phyloP scores from a whole-genome alignment of 2,113 vertebrate species.

The Cygnus atratus region DNA sequence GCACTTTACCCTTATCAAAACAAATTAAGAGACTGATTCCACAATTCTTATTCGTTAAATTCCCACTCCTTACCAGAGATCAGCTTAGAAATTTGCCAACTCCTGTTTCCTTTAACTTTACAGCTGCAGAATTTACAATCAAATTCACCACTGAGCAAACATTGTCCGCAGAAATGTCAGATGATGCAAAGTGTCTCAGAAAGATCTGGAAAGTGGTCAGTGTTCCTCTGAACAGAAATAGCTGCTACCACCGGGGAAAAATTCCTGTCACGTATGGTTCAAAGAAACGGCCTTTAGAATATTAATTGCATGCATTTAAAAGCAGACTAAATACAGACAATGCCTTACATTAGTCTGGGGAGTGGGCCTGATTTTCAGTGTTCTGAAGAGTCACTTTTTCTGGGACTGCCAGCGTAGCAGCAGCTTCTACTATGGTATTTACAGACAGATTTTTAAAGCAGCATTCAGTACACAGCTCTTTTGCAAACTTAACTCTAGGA shows the following conservation, averaged over 20 bases:
- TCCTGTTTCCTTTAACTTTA: background rate
- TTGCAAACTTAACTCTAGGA: background rate
- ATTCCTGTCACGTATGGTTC: background rate
- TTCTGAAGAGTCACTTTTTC: background rate
- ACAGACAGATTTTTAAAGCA: background rate
- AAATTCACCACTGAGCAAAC: background rate
- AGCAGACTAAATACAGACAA: background rate
- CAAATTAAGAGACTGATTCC: background rate
- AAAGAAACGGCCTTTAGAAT: background rate
- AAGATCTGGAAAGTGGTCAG: background rate
- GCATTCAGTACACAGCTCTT: background rate
- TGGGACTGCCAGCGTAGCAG: background rate
- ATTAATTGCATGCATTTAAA: background rate
- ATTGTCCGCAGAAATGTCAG: conserved; percentile 21
- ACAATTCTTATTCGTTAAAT: background rate
- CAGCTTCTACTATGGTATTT: background rate
- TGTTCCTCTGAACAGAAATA: background rate
- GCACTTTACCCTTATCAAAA: background rate
- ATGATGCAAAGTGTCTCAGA: background rate
- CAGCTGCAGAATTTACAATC: conserved; percentile 15
- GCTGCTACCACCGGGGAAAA: background rate
- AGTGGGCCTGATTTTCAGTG: background rate
- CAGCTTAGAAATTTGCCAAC: conserved; percentile 5
- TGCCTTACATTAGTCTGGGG: background rate
- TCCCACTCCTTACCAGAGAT: background rate